Evolutionary conservation across 1,140 invertebrate species (phyloP).

Genomic region (Megalopta genalis): DNA sequence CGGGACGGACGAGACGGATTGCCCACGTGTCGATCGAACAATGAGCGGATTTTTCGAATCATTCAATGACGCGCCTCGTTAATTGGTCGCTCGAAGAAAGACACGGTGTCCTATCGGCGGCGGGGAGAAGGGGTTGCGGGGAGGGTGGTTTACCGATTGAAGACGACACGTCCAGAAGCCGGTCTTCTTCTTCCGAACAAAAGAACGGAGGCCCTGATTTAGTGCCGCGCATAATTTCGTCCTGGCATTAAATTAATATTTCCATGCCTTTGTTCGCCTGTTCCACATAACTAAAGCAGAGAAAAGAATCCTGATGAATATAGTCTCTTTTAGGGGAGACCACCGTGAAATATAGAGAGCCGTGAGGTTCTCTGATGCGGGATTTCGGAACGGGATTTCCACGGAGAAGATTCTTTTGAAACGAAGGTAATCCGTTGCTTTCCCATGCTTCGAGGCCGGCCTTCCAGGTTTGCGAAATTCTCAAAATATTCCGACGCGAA

Average conservation of each 20-base stretch:
- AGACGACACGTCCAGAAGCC: conserved; percentile 1
- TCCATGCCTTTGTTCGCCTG: neutral
- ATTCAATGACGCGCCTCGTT: neutral
- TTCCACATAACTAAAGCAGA: conserved; percentile 1
- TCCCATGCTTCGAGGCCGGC: neutral
- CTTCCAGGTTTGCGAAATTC: neutral
- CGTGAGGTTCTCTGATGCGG: neutral
- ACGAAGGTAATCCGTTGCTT: neutral
- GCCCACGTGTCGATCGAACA: neutral
- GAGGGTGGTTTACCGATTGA: neutral
- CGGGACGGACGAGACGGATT: neutral
- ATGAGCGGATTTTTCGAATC: neutral
- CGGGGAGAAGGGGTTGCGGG: neutral
- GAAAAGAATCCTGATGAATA: conserved; percentile 6
- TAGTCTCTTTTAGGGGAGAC: neutral
- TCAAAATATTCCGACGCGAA: too few relatives aligned
- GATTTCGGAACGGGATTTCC: neutral
- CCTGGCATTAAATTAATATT: conserved; percentile 6
- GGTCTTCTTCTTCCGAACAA: neutral
- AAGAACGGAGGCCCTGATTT: neutral
- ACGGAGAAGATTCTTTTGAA: neutral
- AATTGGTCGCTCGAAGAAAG: neutral
- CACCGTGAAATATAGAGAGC: neutral
- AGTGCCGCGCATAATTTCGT: neutral
- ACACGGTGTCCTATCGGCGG: neutral